Percentiles rank a stretch among this genome's conserved stretches.
These are phyloP conservation scores for Criorhina ranunculi DNA, from an alignment of 2,888 invertebrate species.

Conservation along the genomic window DNA sequence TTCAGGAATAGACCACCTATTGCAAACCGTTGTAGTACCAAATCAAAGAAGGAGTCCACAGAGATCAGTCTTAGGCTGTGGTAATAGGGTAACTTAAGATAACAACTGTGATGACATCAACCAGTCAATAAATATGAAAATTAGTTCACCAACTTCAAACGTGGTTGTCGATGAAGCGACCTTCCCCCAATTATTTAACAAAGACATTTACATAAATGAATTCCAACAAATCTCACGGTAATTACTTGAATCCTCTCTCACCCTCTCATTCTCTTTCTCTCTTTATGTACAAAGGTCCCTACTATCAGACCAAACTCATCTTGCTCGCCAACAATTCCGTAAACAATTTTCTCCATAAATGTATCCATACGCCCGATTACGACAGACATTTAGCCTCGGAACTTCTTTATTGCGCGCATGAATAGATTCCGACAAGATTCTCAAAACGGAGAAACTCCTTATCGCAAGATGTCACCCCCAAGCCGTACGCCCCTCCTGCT, in stretches of 20 bases:
- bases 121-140: background rate
- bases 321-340: constrained; percentile 59
- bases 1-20: no score
- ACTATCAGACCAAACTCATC: constrained; percentile 57
- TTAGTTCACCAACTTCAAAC: constrained; percentile 7
- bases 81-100: no score
- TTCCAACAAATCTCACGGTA: constrained; percentile 62
- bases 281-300: background rate
- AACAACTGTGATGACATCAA: constrained; percentile 1
- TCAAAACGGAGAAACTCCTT: constrained; percentile 74
- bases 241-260: constrained; percentile 51
- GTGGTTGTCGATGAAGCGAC: constrained; percentile 10
- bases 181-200: constrained; percentile 33
- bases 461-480: constrained; percentile 73
- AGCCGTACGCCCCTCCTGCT: constrained; percentile 38
- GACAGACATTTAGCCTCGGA: constrained; percentile 73
- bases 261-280: background rate
- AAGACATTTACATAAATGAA: constrained; percentile 10
- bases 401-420: constrained; percentile 60
- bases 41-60: no score
- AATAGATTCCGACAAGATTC: constrained; percentile 73
- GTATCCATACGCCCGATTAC: constrained; percentile 55
- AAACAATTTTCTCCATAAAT: constrained; percentile 58
- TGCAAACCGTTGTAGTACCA: no score
- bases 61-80: no score